A percentile compares a stretch with the other conserved stretches of the same genome.
These are phyloP conservation scores for Exocentrus adspersus DNA, from an alignment of 2,888 invertebrate genomes.

Conservation along the genomic window DNA sequence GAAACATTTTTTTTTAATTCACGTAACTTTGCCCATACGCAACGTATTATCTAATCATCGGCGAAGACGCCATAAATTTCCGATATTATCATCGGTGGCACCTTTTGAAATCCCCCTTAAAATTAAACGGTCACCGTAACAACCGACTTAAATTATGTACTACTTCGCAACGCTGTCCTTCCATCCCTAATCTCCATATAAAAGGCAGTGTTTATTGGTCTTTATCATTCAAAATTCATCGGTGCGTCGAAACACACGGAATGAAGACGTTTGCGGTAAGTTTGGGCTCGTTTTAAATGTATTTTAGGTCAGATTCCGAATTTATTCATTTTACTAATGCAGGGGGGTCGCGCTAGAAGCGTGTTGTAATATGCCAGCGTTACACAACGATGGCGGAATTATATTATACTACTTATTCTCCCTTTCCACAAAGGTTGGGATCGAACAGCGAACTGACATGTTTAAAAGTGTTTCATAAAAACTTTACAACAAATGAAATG, in stretches of 20 bases:
- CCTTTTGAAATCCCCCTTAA: conserved; percentile 14
- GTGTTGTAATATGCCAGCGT: not conserved
- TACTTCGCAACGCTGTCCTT: conserved; percentile 22
- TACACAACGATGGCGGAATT: not conserved
- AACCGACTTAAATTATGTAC: conserved; percentile 8
- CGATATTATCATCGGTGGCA: not conserved
- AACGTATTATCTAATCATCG: too few species aligned
- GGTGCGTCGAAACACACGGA: conserved; percentile 26
- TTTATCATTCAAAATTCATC: conserved; percentile 19
- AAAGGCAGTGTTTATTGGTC: conserved; percentile 5
- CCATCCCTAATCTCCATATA: conserved; percentile 23
- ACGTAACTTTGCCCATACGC: too few species aligned
- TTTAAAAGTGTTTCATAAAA: not conserved
- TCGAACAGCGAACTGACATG: not conserved
- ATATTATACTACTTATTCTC: not conserved
- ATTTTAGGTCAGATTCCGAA: not conserved
- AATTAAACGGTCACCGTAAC: conserved; percentile 11
- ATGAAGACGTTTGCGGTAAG: conserved; percentile 42
- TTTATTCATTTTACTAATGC: conserved; percentile 7
- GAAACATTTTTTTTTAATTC: too few species aligned
- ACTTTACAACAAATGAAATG: too few species aligned
- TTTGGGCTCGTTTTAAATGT: not conserved
- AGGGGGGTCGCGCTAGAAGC: not conserved
- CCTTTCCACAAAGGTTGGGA: not conserved
- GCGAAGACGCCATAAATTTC: not conserved